phyloP scores from a whole-genome alignment of 2,797 vertebrate species.

The Enteromius treurensis region DNA sequence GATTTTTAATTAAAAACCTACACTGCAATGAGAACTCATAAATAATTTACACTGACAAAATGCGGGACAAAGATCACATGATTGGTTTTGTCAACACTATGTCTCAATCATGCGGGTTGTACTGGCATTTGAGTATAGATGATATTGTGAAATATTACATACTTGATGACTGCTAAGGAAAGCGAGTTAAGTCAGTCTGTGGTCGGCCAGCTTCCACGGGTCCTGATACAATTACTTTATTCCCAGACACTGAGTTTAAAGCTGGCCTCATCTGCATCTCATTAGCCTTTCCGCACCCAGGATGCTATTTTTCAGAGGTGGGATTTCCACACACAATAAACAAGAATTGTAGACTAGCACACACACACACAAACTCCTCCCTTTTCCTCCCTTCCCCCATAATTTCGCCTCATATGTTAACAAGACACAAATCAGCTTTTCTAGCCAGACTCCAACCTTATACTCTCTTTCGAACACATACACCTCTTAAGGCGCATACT shows the following conservation, averaged over 20 bases:
- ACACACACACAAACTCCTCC: background rate
- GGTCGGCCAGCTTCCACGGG: background rate
- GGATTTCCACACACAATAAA: conserved; percentile 57
- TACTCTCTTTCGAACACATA: conserved; percentile 3
- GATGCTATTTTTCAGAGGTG: conserved; percentile 38
- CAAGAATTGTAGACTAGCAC: conserved; percentile 47
- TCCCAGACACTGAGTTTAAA: conserved; percentile 20
- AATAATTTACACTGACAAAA: conserved; percentile 34
- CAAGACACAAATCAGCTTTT: conserved; percentile 55
- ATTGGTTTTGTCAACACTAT: conserved; percentile 25
- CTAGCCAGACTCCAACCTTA: conserved; percentile 43
- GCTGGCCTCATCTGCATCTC: conserved; percentile 42
- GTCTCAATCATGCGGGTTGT: conserved; percentile 51
- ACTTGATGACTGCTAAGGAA: conserved; percentile 58
- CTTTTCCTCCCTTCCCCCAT: conserved; percentile 3
- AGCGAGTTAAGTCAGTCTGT: background rate
- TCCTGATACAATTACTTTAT: conserved; percentile 9
- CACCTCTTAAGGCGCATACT: background rate
- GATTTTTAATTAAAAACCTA: conserved; percentile 34
- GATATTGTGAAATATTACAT: conserved; percentile 21
- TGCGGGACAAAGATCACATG: background rate
- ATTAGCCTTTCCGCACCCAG: conserved; percentile 47
- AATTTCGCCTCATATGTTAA: conserved; percentile 51
- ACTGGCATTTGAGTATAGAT: conserved; percentile 63
- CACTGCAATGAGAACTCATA: conserved; percentile 5